Evolutionary conservation across 2,797 vertebrate genomes (phyloP).

Genomic region (Morus bassanus): DNA sequence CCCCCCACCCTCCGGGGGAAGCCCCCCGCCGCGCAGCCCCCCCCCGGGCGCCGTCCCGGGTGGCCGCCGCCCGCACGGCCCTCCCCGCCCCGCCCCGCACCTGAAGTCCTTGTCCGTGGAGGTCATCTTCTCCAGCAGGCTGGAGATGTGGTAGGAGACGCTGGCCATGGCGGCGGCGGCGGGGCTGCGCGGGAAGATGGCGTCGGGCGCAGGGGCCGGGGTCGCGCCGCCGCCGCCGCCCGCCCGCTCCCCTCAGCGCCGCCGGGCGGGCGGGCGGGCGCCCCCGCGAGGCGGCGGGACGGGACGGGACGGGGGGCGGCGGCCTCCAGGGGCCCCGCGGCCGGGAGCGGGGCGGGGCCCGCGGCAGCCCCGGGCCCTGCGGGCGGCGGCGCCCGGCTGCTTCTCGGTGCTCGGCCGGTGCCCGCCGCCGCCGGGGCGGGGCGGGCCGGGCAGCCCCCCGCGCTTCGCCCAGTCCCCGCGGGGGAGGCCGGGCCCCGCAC

Average conservation of each 20-base stretch:
- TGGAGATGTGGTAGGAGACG: slow-evolving; percentile 90
- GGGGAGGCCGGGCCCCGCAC: too few relatives aligned
- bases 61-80: background rate
- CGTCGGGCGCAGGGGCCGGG: background rate
- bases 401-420: background rate
- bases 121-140: slow-evolving; percentile 96
- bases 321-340: background rate
- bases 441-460: background rate
- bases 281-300: slow-evolving; percentile 45
- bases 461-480: too few relatives aligned
- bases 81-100: slow-evolving; percentile 62
- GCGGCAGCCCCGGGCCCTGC: background rate
- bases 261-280: background rate
- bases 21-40: background rate
- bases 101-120: slow-evolving; percentile 97
- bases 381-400: background rate
- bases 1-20: background rate
- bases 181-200: slow-evolving; percentile 59
- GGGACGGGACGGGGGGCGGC: slow-evolving; percentile 7
- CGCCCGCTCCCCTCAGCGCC: background rate
- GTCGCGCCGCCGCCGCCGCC: background rate
- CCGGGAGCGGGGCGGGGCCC: background rate
- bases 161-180: slow-evolving; percentile 78
- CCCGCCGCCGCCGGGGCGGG: background rate
- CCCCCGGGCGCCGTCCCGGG: too few relatives aligned